A percentile compares a stretch with the other conserved stretches of the same genome.
Conservation (phyloP, 2,113 vertebrate genomes). For the Salvator merianae region DNA sequence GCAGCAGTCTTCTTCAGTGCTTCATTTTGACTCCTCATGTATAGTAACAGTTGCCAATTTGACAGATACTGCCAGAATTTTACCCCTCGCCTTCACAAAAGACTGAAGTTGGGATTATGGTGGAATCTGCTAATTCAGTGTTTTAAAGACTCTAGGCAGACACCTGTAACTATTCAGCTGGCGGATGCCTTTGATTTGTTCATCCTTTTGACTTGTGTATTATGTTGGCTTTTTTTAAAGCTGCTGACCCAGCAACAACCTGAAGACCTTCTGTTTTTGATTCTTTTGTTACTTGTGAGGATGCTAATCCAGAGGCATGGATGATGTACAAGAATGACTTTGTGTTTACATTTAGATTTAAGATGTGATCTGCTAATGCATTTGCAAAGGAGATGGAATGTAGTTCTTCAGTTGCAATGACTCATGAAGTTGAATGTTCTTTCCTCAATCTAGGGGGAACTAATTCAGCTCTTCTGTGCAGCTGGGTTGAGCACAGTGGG, state of each 20-base stretch:
- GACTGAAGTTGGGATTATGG: too few relatives aligned
- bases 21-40: neutral
- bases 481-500: slow-evolving; percentile 13
- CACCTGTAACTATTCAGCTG: neutral
- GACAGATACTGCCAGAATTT: neutral
- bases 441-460: slow-evolving; percentile 17
- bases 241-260: slow-evolving; percentile 12
- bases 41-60: neutral
- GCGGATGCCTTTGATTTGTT: neutral
- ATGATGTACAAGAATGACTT: slow-evolving; percentile 15
- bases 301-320: slow-evolving; percentile 6
- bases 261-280: slow-evolving; percentile 24
- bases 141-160: neutral
- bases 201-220: slow-evolving; percentile 1
- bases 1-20: neutral
- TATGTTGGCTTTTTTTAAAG: slow-evolving; percentile 6
- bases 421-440: slow-evolving; percentile 19
- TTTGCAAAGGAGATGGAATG: slow-evolving; percentile 12
- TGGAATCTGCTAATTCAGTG: neutral
- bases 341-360: slow-evolving; percentile 20
- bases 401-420: slow-evolving; percentile 9
- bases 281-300: slow-evolving; percentile 6
- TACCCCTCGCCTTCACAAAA: too few relatives aligned
- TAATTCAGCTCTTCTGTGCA: slow-evolving; percentile 15
- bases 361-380: slow-evolving; percentile 6